phyloP scores from a whole-genome alignment of 2,888 invertebrate species.

The Punctoribates punctum region DNA sequence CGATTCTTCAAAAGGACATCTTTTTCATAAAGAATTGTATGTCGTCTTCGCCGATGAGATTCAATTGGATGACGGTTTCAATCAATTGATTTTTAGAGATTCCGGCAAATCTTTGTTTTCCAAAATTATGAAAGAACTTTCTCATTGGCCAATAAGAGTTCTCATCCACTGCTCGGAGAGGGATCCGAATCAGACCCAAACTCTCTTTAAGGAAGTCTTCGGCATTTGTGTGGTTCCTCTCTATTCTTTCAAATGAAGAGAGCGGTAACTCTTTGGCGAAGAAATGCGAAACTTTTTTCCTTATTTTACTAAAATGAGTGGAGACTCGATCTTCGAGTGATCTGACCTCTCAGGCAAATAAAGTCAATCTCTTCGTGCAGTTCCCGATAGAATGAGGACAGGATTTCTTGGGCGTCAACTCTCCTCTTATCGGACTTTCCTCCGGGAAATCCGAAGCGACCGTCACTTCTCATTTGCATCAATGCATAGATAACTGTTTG shows the following conservation, averaged over 20 bases:
- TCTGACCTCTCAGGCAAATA: not conserved
- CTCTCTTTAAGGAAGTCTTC: not conserved
- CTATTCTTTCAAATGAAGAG: not conserved
- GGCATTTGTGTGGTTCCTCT: not conserved
- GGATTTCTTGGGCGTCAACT: not conserved
- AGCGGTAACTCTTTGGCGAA: conserved; percentile 21
- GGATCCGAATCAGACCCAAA: not conserved
- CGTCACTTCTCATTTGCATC: conserved; percentile 37
- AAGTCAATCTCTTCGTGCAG: conserved; percentile 18
- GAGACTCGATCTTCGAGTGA: conserved; percentile 14
- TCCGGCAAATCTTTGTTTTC: not conserved
- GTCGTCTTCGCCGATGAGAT: not conserved
- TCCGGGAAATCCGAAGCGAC: conserved; percentile 24
- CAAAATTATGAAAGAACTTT: not conserved
- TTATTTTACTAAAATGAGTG: not conserved
- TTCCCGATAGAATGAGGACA: conserved; percentile 11
- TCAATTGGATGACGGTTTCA: not conserved
- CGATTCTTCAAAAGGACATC: too few relatives aligned
- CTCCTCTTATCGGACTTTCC: not conserved
- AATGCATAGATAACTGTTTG: not conserved
- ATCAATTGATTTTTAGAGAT: conserved; percentile 5
- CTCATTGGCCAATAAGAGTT: not conserved
- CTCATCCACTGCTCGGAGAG: not conserved
- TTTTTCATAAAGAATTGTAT: not conserved
- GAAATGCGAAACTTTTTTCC: not conserved